Percentiles rank a stretch among this genome's conserved stretches.
These are phyloP conservation scores for Ischnus inquisitorius DNA, from an alignment of 2,888 invertebrate species.

Conservation along the genomic window DNA sequence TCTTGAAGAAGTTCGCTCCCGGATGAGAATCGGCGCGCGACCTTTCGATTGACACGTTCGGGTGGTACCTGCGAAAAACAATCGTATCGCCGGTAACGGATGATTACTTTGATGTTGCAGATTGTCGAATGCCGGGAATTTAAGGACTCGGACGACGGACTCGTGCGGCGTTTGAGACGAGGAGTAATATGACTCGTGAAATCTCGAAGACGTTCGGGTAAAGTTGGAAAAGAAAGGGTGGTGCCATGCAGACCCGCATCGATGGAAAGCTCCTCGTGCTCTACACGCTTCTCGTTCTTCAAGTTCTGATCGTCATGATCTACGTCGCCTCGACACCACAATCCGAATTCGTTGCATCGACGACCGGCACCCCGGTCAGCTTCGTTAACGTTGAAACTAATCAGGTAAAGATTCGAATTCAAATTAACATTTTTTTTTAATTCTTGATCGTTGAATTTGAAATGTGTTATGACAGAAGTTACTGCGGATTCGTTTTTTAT, in stretches of 20 bases:
- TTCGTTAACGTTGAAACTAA: constrained; percentile 79
- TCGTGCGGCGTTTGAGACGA: constrained; percentile 32
- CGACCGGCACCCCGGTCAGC: constrained; percentile 79
- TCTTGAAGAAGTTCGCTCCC: constrained; percentile 46
- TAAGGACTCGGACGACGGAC: background rate
- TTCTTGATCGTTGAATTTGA: too few relatives aligned
- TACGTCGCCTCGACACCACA: constrained; percentile 83
- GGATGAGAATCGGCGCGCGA: background rate
- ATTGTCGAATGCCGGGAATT: constrained; percentile 41
- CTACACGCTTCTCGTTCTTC: constrained; percentile 82
- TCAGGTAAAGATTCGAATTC: constrained; percentile 70
- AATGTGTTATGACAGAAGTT: too few relatives aligned
- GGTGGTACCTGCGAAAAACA: background rate
- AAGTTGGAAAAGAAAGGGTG: constrained; percentile 50
- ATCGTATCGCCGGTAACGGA: background rate
- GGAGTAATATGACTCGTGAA: constrained; percentile 40
- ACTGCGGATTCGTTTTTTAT: too few relatives aligned
- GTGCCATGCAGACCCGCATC: constrained; percentile 83
- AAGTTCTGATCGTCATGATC: constrained; percentile 83
- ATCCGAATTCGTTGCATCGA: constrained; percentile 75
- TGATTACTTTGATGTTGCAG: constrained; percentile 27
- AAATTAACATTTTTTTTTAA: background rate
- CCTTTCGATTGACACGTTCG: background rate
- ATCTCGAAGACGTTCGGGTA: constrained; percentile 39
- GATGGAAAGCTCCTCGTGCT: constrained; percentile 83